Base-by-base conservation (phyloP, 2,888 invertebrate species). In the Melolontha melolontha region DNA sequence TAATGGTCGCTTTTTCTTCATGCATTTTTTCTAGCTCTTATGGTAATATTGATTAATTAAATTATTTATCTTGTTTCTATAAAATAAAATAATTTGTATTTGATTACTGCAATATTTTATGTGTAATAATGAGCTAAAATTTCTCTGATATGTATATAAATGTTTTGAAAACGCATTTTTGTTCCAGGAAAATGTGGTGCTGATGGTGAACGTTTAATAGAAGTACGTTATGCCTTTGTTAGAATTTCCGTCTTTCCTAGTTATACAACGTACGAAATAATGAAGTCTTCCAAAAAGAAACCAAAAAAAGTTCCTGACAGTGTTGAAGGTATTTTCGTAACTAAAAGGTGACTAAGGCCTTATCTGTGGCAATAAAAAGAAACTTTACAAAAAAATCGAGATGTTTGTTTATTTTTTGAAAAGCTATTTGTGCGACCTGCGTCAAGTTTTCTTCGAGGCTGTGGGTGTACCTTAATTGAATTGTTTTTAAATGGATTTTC, bases 201-300 rank as follows among this genome's bases (percentile, higher is more conserved):
- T 27, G 41, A 40, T 22, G 55, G 52, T 47, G 66, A 66, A 16
- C 63, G 64, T 29, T 54, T 70, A 40, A 63, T 68, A 44, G 70
- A 74, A 66, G 72, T 78, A 5, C 69, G 79, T 67, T 82, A 81
- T 66, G 80, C 82, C 10, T 75, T 80, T 8, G 80, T 81, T 0
- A 79, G 78, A 71, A 81, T 82, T 12, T 78, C 79, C 0, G 77
- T 78, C 57, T 81, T 77, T 68, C 68, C 69, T 22, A 76, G 77
- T 67, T 82, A 77, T 65, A 81, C 81, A 4, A 80, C 80, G 1
- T 82, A 78, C 64, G 81, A 82, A 72, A 76, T 82, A 8, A 77
- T 81, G 79, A 79, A 77, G 67, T 79, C 80, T 8, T 79, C 80
- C 0, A 77, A 70, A 17, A 77, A 78, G 66, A 75, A 75, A 69